Base-by-base conservation (phyloP, 2,797 vertebrate genomes). In the Sebastes hubbsi region DNA sequence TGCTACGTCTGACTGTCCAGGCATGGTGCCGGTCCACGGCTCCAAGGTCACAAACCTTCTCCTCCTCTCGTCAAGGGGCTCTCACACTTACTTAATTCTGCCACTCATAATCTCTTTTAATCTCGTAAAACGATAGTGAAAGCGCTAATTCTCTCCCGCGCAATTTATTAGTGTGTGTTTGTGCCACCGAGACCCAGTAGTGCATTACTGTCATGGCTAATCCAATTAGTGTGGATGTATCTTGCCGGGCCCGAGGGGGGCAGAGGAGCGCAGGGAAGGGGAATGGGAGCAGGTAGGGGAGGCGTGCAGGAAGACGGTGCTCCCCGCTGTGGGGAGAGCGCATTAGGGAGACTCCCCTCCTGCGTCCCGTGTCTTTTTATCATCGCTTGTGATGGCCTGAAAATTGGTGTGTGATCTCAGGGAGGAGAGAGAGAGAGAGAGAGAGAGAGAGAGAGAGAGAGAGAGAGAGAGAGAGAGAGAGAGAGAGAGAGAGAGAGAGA, bases 201-300 rank as follows among this genome's bases (percentile, higher is more conserved):
- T 96, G 93, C 89, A 92, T 96, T 94, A 91, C 95, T 96, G 94
- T 95, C 95, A 91, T 16, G 90, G 94, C 89, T 97, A 97, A 97
- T 97, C 96, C 96, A 97, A 97, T 98, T 97, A 97, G 95, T 91
- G 82, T 89, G 94, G 93, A 92, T 94, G 94, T 94, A 94, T 96
- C 86, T 75, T 46, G 78, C 64, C 3, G 30, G 85, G 89, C 80
- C 73, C 59, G 20, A 77, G 87, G 76, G 36, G 88, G 79, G 73
- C 66, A 52, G 80, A 65, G 65, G 61, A 80, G 61, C 5, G 20
- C 36, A 77, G 75, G 81, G 80, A 81, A 4, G 54, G 56, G 54
- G 7, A 42, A 5, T 38, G 58, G 38, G 62, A 54, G 77, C 75
- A 90, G 88, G 89, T 87, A 87, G 71, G n/a, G 68, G 67, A 80